These are phyloP conservation scores for Alexandromys oeconomus DNA, from an alignment of 2,797 vertebrate species.

Conservation along the genomic window DNA sequence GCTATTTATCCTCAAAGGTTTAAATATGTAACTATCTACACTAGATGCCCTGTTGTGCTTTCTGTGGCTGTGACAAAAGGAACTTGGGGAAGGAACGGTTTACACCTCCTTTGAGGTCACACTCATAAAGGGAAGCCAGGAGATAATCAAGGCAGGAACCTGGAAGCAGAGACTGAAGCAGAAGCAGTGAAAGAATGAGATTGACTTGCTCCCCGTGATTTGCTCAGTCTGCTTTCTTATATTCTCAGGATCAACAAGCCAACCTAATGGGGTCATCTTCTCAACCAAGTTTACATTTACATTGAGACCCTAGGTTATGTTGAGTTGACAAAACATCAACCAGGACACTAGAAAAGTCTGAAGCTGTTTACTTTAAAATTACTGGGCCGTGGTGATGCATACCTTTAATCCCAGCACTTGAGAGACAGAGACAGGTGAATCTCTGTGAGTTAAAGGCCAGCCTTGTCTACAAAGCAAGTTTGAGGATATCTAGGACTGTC, in stretches of 20 bases:
- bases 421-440: too few relatives aligned
- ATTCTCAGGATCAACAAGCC: not conserved
- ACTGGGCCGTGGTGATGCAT: too few relatives aligned
- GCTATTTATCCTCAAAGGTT: slow-evolving; percentile 18
- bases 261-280: not conserved
- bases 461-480: too few relatives aligned
- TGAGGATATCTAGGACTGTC: too few relatives aligned
- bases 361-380: not conserved
- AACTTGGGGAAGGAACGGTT: not conserved
- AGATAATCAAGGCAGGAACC: not conserved
- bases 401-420: too few relatives aligned
- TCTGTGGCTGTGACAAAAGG: not conserved
- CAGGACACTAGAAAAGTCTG: not conserved
- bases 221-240: not conserved
- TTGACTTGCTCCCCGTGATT: not conserved
- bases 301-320: not conserved
- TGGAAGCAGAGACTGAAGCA: not conserved
- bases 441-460: too few relatives aligned
- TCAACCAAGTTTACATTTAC: not conserved
- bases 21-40: not conserved
- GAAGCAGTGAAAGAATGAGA: not conserved
- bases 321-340: not conserved
- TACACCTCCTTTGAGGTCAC: not conserved
- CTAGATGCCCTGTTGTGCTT: not conserved
- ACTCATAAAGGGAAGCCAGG: not conserved